Evolutionary conservation across 2,888 invertebrate species (phyloP), one percentile per base, ranked within the genome.

Genomic region (Himalopsyche anomala): DNA sequence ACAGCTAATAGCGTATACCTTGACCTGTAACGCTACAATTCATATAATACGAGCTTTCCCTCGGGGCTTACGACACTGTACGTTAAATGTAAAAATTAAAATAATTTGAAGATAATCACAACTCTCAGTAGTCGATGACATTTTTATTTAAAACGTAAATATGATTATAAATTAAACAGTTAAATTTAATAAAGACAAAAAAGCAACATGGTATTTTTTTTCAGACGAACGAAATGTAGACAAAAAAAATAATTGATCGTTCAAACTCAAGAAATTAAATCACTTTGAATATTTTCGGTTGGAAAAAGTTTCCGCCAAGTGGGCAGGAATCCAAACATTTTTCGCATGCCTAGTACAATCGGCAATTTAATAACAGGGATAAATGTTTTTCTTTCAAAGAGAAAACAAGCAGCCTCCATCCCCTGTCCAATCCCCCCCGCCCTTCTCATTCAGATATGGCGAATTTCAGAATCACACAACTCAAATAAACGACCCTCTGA

Each of bases 351-450:
- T 74, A 74, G 74, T 74, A 74, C 74, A 74, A 74, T 74, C 74
- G 74, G 74, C 74, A 74, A 74, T 74, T 74, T 74, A 74, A 74
- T 74, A 74, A 74, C 74, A 74, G 74, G 74, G 74, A 74, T 74
- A 74, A 74, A 74, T 74, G 74, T 74, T 74, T 74, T 74, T 74
- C 74, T 74, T 74, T 74, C 28, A 74, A 74, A 74, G 74, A 74
- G 74, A 74, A 74, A 74, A 74, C 74, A 74, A 74, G 36, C 74
- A 69, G 69, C 74, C 74, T 28, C 51, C 8, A 4, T 4, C 51
- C 51, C 9, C 3, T 0, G 11, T 42, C 42, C 42, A 42, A 12
- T 9, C 15, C 51, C 51, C 12, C 15, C 15, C 15, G 3, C 12
- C 74, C 74, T 38, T 36, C 74, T 74, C 38, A 51, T 51, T 51